Conservation (phyloP, 2,113 vertebrate species). For the Chascanopsetta lugubris region DNA sequence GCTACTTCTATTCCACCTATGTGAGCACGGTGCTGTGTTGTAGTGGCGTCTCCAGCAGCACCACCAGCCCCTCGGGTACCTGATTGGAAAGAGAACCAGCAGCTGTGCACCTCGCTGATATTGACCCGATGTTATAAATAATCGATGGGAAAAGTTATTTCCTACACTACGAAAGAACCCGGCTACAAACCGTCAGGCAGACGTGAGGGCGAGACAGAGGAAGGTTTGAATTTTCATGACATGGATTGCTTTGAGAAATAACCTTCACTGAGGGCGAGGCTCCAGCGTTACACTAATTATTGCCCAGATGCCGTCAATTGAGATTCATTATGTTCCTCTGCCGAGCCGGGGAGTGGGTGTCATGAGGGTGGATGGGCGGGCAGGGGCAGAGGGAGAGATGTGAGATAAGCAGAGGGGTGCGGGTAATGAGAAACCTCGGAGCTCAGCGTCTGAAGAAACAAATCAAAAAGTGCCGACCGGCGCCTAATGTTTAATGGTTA, state of each 20-base stretch:
- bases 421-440: conserved; percentile 35
- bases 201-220: conserved; percentile 5
- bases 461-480: conserved; percentile 42
- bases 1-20: no score
- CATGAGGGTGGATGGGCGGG: no score
- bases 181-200: conserved; percentile 18
- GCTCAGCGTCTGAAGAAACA: conserved; percentile 28
- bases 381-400: not conserved
- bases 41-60: no score
- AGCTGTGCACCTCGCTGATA: not conserved
- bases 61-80: no score
- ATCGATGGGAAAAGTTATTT: not conserved
- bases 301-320: conserved; percentile 44
- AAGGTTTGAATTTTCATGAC: conserved; percentile 33
- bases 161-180: not conserved
- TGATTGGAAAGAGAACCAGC: no score
- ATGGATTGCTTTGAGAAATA: conserved; percentile 35
- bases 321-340: conserved; percentile 41
- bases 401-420: conserved; percentile 6
- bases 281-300: conserved; percentile 55
- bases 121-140: not conserved
- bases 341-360: not conserved
- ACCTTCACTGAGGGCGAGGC: conserved; percentile 58
- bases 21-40: no score
- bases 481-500: conserved; percentile 18